A percentile compares a stretch with the other conserved stretches of the same genome.
phyloP scores from a whole-genome alignment of 2,888 invertebrate genomes.

The Rhagophthalmus giganteus region DNA sequence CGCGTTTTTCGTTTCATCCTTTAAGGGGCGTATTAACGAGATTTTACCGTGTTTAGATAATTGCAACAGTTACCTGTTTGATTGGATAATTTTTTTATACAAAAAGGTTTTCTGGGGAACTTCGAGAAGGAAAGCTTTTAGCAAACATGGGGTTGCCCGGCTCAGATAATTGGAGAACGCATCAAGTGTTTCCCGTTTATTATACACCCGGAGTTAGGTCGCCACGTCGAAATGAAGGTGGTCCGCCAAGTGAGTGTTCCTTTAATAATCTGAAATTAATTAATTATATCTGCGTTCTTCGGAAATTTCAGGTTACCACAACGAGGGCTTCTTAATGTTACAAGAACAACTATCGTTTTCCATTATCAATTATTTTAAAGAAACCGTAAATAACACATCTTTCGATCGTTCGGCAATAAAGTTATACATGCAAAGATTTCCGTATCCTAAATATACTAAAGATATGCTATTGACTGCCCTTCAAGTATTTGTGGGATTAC shows the following conservation, averaged over 20 bases:
- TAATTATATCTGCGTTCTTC: not conserved
- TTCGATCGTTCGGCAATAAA: slow-evolving; percentile 11
- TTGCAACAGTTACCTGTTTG: too few relatives aligned
- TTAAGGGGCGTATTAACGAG: too few relatives aligned
- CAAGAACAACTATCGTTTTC: slow-evolving; percentile 58
- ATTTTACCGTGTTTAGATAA: too few relatives aligned
- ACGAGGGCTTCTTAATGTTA: slow-evolving; percentile 68
- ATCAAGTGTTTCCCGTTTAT: slow-evolving; percentile 57
- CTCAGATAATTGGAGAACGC: slow-evolving; percentile 66
- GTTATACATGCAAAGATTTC: slow-evolving; percentile 66
- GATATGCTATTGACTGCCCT: slow-evolving; percentile 70
- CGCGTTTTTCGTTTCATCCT: too few relatives aligned
- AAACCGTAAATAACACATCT: slow-evolving; percentile 1
- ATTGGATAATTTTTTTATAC: too few relatives aligned
- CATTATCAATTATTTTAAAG: slow-evolving; percentile 37
- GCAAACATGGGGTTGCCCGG: slow-evolving; percentile 3
- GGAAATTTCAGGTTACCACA: slow-evolving; percentile 59
- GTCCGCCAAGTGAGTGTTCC: slow-evolving; percentile 26
- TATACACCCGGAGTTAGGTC: slow-evolving; percentile 37
- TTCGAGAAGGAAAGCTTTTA: slow-evolving; percentile 47
- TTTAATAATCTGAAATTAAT: not conserved
- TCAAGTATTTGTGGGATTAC: slow-evolving; percentile 69
- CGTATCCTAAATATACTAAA: slow-evolving; percentile 70
- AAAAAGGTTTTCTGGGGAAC: slow-evolving; percentile 67
- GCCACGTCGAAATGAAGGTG: slow-evolving; percentile 19